Evolutionary conservation across 1,140 invertebrate genomes (phyloP).

Genomic region (Drosophila sp.): DNA sequence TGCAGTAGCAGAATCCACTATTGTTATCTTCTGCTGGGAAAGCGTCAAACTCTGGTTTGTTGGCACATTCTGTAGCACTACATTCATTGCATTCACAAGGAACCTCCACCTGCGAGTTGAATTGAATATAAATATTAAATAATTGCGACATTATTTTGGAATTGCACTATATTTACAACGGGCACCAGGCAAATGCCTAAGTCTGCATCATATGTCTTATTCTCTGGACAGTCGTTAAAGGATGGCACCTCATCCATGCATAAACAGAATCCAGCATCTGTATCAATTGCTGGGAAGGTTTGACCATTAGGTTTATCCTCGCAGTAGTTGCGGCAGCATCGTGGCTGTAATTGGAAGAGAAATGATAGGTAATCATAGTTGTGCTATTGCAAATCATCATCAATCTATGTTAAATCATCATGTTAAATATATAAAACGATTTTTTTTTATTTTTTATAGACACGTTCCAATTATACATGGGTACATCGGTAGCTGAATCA

Average conservation of each 20-base stretch:
- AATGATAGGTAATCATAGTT: no score
- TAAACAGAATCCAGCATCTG: conserved; percentile 54
- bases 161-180: conserved; percentile 18
- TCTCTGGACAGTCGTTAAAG: conserved; percentile 10
- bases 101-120: neutral
- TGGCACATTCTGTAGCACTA: conserved; percentile 19
- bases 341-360: conserved; percentile 42
- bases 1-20: conserved; percentile 42
- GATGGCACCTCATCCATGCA: conserved; percentile 50
- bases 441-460: no score
- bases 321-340: conserved; percentile 53
- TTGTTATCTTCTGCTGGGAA: conserved; percentile 1
- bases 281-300: conserved; percentile 44
- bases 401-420: no score
- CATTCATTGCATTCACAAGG: conserved; percentile 26
- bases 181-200: neutral
- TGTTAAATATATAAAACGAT: no score
- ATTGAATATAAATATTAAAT: neutral
- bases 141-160: neutral
- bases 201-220: conserved; percentile 7
- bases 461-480: no score
- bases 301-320: conserved; percentile 34
- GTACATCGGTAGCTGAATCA: no score
- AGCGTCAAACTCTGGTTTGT: neutral
- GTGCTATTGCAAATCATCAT: no score